These are phyloP conservation scores for Nycteola revayana DNA, from an alignment of 2,888 invertebrate species.

Conservation along the genomic window DNA sequence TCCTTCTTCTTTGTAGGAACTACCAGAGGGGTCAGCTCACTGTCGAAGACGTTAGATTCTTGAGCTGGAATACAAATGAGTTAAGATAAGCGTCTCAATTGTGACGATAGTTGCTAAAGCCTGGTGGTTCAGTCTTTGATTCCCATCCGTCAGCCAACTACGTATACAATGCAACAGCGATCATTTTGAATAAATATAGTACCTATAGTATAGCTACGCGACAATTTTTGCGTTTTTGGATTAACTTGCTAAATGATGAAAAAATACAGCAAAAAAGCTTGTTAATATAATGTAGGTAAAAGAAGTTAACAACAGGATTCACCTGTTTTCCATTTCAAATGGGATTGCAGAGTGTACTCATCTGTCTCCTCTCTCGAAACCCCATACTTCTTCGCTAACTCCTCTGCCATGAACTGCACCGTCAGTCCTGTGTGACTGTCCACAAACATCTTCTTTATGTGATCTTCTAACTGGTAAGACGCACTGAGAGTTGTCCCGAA, in stretches of 20 bases:
- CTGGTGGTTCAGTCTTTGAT: too few species aligned
- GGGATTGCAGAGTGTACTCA: slow-evolving; percentile 90
- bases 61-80: slow-evolving; percentile 86
- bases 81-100: too few species aligned
- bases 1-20: slow-evolving; percentile 90
- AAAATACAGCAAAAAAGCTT: too few species aligned
- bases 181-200: too few species aligned
- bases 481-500: slow-evolving; percentile 93
- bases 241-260: too few species aligned
- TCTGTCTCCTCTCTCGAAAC: slow-evolving; percentile 90
- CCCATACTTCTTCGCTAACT: slow-evolving; percentile 88
- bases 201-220: too few species aligned
- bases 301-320: not conserved
- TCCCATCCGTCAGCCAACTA: too few species aligned
- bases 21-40: slow-evolving; percentile 91
- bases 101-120: too few species aligned
- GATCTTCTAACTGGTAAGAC: slow-evolving; percentile 90
- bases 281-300: too few species aligned
- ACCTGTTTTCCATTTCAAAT: slow-evolving; percentile 92
- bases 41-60: slow-evolving; percentile 90
- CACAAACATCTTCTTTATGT: slow-evolving; percentile 62
- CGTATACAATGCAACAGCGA: too few species aligned
- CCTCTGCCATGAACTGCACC: slow-evolving; percentile 95
- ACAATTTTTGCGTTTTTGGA: too few species aligned
- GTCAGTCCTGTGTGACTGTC: slow-evolving; percentile 93